Base-by-base conservation (phyloP, 2,113 vertebrate genomes). In the Corythornis madagascariensis region DNA sequence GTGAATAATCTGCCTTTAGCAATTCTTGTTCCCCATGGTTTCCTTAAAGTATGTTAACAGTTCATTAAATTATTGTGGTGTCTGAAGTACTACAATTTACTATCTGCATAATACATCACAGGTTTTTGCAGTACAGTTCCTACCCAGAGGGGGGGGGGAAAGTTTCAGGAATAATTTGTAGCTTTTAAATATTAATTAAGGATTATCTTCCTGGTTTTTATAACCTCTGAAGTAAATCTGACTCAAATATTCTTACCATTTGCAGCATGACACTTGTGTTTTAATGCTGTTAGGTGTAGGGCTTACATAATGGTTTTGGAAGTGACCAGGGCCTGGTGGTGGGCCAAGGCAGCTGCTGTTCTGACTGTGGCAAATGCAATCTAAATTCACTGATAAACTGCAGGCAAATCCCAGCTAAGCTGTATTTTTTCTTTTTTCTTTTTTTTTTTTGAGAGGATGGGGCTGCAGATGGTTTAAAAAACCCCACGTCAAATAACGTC, bases 341-440 rank as follows among this genome's bases (percentile, higher is more conserved):
- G 93, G 80, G 85, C 93, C 86, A 87, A 85, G 72, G 86, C 96
- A 95, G 77, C 96, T 97, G 93, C 95, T 94, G 72, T 91, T 92
- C 17, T 1, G 38, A 87, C 95, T 94, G 88, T 63, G 93, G 65
- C 70, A 96, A 96, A 93, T 95, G 57, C 92, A 94, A 6, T 97
- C 92, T 97, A 94, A 97, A 97, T 96, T 97, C 91, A 91, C 94
- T 94, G 94, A 96, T 91, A 97, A 97, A 97, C 97, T 98, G 92
- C 89, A 90, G 92, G 92, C 89, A 98, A 98, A 98, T 98, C 97
- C 97, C 93, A 96, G 97, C 97, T 98, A 98, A 98, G 97, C 98
- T 97, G 94, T 88, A 81, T 95, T 95, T 97, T 97, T 96, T 83
- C 97, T 96, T 83, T 96, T 97, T 96, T 83, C 97, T 96, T 38